Conservation (phyloP, 2,113 vertebrate species). For the Onychostruthus taczanowskii region DNA sequence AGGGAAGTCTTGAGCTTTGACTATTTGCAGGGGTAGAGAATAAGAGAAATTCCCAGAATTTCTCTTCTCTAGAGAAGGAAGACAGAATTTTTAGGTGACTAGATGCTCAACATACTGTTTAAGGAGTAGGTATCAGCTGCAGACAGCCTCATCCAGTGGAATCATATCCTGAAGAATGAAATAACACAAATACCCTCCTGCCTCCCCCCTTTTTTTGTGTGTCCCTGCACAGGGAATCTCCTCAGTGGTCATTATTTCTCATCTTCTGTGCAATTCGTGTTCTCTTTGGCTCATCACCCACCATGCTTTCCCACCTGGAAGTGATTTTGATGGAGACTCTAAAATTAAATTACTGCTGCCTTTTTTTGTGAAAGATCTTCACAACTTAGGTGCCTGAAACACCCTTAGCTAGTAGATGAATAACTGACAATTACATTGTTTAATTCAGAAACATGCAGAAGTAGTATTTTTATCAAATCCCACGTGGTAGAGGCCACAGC, state of each 20-base stretch:
- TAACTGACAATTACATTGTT: neutral
- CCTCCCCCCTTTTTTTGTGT: neutral
- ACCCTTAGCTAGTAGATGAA: neutral
- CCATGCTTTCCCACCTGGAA: neutral
- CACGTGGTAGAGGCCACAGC: fast-evolving
- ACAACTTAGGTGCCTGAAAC: neutral
- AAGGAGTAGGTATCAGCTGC: neutral
- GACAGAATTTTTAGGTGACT: neutral
- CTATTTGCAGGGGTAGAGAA: neutral
- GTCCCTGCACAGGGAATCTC: neutral
- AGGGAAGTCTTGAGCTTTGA: neutral
- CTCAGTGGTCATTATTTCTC: neutral
- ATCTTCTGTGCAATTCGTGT: neutral
- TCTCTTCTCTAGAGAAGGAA: neutral
- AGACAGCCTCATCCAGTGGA: neutral
- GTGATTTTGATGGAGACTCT: neutral
- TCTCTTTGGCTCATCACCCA: neutral
- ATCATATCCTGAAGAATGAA: neutral
- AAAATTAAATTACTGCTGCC: neutral
- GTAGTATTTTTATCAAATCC: neutral
- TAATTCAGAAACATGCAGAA: neutral
- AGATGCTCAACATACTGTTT: neutral
- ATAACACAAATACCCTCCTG: neutral
- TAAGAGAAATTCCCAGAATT: neutral
- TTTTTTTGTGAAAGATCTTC: neutral